A percentile compares a stretch with the other conserved stretches of the same genome.
Evolutionary conservation across 2,797 vertebrate genomes (phyloP).

Genomic region (Nasua narica): DNA sequence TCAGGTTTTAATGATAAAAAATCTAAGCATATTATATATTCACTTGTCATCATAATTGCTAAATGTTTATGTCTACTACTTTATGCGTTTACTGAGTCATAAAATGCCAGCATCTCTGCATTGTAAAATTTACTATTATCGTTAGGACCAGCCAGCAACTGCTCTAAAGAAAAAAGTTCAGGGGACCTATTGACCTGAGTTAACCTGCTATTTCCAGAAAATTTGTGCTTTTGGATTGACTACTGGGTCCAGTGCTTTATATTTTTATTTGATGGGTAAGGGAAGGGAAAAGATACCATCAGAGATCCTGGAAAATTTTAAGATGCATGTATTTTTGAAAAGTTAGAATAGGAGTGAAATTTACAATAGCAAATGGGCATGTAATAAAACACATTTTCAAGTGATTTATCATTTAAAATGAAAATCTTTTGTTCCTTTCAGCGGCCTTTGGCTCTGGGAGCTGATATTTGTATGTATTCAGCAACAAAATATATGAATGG

Average conservation of each 20-base stretch:
- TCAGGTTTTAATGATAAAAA: neutral
- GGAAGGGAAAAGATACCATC: neutral
- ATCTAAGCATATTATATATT: neutral
- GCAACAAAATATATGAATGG: slow-evolving; percentile 98
- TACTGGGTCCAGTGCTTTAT: neutral
- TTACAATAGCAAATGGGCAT: neutral
- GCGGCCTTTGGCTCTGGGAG: slow-evolving; percentile 93
- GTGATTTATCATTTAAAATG: neutral
- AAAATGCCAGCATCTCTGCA: neutral
- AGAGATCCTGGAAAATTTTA: neutral
- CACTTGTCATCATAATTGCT: neutral
- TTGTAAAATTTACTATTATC: neutral
- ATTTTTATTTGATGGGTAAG: neutral
- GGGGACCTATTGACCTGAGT: neutral
- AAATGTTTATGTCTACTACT: neutral
- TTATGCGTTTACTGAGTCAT: neutral
- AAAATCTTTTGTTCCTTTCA: slow-evolving; percentile 71
- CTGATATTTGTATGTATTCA: slow-evolving; percentile 96
- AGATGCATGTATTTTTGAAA: neutral
- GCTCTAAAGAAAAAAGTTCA: neutral
- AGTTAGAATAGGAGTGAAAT: neutral
- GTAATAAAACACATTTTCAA: neutral
- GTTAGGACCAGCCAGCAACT: neutral
- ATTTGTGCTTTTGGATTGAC: neutral
- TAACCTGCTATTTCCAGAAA: neutral